Conservation (phyloP, 2,888 invertebrate genomes). For the Cosmia trapezina region DNA sequence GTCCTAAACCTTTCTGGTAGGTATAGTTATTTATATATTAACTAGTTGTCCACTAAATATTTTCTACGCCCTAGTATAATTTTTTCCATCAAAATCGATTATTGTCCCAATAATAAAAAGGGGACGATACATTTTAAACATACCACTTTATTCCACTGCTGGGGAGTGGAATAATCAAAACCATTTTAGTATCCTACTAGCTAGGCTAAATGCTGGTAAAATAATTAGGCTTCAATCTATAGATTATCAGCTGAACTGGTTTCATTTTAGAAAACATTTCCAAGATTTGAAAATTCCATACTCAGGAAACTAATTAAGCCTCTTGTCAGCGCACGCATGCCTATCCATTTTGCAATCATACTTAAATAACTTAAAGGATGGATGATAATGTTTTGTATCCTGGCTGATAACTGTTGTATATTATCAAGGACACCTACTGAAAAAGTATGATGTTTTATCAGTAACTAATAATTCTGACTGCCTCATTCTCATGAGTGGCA, state of each 20-base stretch:
- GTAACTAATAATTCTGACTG: neutral
- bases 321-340: neutral
- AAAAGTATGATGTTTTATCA: constrained; percentile 2
- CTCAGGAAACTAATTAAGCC: constrained; percentile 1
- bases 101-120: too few species aligned
- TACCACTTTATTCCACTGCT: neutral
- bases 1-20: too few species aligned
- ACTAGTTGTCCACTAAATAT: too few species aligned
- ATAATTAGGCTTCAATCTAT: constrained; percentile 2
- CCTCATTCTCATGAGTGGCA: neutral
- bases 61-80: too few species aligned
- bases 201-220: neutral
- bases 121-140: neutral
- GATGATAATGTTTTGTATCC: constrained; percentile 45
- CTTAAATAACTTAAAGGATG: constrained; percentile 40
- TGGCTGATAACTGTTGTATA: constrained; percentile 31
- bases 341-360: constrained; percentile 16
- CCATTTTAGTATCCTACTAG: neutral
- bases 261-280: neutral
- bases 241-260: neutral
- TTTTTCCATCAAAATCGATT: too few species aligned
- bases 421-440: constrained; percentile 17
- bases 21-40: too few species aligned
- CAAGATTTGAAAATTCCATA: neutral
- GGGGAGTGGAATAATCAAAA: neutral